These are phyloP conservation scores for Hirtodrosophila histrioides DNA, from an alignment of 2,888 invertebrate genomes.

Conservation along the genomic window DNA sequence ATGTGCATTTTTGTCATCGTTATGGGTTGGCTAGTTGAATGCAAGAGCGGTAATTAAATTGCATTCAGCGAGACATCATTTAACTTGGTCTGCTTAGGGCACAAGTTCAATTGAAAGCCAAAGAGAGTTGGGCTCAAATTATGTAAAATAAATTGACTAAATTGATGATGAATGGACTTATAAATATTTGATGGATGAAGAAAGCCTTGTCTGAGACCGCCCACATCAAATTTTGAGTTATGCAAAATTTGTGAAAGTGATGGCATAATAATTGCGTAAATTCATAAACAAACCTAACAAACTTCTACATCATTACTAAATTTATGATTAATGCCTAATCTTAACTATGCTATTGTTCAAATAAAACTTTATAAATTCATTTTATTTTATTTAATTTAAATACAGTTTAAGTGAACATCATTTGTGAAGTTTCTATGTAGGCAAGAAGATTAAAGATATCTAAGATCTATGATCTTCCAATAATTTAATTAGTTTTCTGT, in stretches of 20 bases:
- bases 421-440: too few relatives aligned
- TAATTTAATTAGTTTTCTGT: too few relatives aligned
- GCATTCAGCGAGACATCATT: conserved; percentile 30
- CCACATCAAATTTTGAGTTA: conserved; percentile 36
- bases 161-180: conserved; percentile 46
- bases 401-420: too few relatives aligned
- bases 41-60: conserved; percentile 54
- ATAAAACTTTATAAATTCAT: too few relatives aligned
- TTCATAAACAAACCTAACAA: background rate
- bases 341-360: too few relatives aligned
- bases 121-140: conserved; percentile 23
- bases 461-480: too few relatives aligned
- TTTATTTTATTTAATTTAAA: too few relatives aligned
- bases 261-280: conserved; percentile 9
- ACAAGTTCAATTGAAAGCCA: conserved; percentile 24
- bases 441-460: too few relatives aligned
- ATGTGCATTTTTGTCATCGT: conserved; percentile 54
- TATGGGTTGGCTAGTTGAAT: conserved; percentile 1
- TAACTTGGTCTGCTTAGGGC: background rate
- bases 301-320: too few relatives aligned
- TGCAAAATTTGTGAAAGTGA: conserved; percentile 44
- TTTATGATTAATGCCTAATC: too few relatives aligned
- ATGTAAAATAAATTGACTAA: conserved; percentile 51
- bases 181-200: conserved; percentile 36
- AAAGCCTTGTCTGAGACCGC: conserved; percentile 17